Evolutionary conservation across 2,888 invertebrate species (phyloP), one percentile per base, ranked within the genome.

Genomic region (Protophormia terraenovae): DNA sequence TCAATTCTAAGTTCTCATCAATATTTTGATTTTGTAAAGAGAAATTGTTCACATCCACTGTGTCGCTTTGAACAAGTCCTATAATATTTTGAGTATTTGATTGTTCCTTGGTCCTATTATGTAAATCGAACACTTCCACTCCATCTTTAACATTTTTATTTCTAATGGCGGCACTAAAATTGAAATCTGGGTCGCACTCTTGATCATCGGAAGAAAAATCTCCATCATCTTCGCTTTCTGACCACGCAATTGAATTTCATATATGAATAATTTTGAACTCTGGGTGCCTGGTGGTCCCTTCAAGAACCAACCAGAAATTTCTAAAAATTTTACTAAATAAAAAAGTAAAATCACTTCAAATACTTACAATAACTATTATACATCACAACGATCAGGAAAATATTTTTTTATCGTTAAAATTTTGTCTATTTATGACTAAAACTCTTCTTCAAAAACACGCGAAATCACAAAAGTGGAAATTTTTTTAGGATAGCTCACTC

Each of bases 151-250:
- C 41, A 41, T 10, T 53, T 24, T 53, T 19, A 8, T 22, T 6
- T 19, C 53, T 6, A 19, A 53, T 5, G 12, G 53, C 24, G 10
- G 53, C 24, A 12, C 12, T 8, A 22, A 24, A 24, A 6, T 53
- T 19, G 12, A 53, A 53, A 53, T 53, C 53, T 53, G 53, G 58
- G 22, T 55, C 38, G 14, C n/a, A 8, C 22, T 55, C 38, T 16
- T 14, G 10, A 22, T 35, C 72, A 27, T 72, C 72, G 22, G 22
- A 10, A 55, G 58, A 55, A 53, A 72, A 72, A 72, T 72, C 72
- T 32, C 2, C 58, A 32, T n/a, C 58, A 12, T 72, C 58, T 72
- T 72, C 58, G 35, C 58, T 71, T 53, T 53, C 35, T 12, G 53
- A 71, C 71, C 32, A 53, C 7, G 71, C 53, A 27, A 71, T 53